Conservation (phyloP, 2,888 invertebrate genomes). For the Hypselothyrea guttata region DNA sequence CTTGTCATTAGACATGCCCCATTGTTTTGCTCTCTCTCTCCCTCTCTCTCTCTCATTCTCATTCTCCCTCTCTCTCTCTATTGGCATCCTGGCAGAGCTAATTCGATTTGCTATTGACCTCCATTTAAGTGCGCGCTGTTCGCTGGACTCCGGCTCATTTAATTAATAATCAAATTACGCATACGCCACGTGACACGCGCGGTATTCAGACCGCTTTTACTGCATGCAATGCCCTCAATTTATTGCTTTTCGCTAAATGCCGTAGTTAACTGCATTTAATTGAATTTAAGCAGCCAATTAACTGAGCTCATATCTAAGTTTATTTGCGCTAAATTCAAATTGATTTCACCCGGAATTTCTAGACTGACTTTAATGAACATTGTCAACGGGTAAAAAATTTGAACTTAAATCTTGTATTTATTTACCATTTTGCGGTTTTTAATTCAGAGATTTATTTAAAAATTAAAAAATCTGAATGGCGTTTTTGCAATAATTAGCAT, state of each 20-base stretch:
- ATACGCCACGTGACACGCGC: slow-evolving; percentile 65
- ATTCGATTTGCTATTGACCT: slow-evolving; percentile 67
- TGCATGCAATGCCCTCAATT: too few relatives aligned
- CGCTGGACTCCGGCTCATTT: slow-evolving; percentile 53
- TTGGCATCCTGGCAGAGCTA: slow-evolving; percentile 39
- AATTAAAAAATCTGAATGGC: too few relatives aligned
- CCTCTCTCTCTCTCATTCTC: not conserved
- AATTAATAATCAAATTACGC: slow-evolving; percentile 77
- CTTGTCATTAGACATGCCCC: slow-evolving; percentile 45
- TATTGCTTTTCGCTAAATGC: not conserved
- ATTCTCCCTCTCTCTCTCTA: slow-evolving; percentile 12
- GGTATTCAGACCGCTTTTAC: not conserved
- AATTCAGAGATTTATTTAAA: too few relatives aligned
- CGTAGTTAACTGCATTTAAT: too few relatives aligned
- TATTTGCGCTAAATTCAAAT: slow-evolving; percentile 15
- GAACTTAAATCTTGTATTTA: not conserved
- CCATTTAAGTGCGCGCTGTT: slow-evolving; percentile 58
- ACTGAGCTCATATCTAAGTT: slow-evolving; percentile 30
- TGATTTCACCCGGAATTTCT: not conserved
- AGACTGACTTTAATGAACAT: not conserved
- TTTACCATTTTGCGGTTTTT: too few relatives aligned
- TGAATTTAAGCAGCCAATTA: slow-evolving; percentile 35
- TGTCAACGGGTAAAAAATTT: not conserved
- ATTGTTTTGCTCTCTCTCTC: slow-evolving; percentile 46
- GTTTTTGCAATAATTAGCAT: too few relatives aligned